Percentiles rank a stretch among this genome's conserved stretches.
These are phyloP conservation scores for Ectobius pallidus DNA, from an alignment of 2,888 invertebrate species.

Conservation along the genomic window DNA sequence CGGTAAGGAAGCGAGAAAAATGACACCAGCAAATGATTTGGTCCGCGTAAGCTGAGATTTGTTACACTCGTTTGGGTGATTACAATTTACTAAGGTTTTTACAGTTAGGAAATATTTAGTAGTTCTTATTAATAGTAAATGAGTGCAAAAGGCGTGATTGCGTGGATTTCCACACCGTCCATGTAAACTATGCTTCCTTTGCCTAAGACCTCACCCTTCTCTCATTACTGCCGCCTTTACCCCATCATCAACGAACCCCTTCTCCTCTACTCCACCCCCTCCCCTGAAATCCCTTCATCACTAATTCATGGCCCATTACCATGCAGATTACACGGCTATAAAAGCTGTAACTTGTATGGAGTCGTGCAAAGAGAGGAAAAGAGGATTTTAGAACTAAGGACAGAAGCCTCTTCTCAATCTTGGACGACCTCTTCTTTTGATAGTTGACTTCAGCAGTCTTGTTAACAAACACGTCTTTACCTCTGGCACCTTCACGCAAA, in stretches of 20 bases:
- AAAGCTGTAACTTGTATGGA: conserved; percentile 18
- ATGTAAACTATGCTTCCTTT: conserved; percentile 11
- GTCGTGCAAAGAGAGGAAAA: not conserved
- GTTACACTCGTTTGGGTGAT: too few species aligned
- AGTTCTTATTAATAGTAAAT: too few species aligned
- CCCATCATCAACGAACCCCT: conserved; percentile 5
- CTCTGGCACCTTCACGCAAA: too few species aligned
- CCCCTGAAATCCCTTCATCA: conserved; percentile 20
- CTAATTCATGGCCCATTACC: conserved; percentile 30
- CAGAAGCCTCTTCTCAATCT: too few species aligned
- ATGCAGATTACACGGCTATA: conserved; percentile 30
- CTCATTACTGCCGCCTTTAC: conserved; percentile 15
- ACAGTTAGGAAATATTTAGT: too few species aligned
- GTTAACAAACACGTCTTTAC: too few species aligned
- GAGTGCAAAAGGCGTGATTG: not conserved
- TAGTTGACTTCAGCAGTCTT: too few species aligned
- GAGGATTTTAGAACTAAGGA: not conserved
- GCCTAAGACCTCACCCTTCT: not conserved
- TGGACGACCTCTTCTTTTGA: too few species aligned
- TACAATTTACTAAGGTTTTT: too few species aligned
- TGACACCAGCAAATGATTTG: too few species aligned
- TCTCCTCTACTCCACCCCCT: not conserved
- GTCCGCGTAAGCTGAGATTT: too few species aligned
- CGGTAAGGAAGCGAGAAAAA: too few species aligned
- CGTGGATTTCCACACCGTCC: not conserved